Percentiles rank a stretch among this genome's conserved stretches.
Conservation (phyloP, 2,888 invertebrate genomes). For the Pyrochroa serraticornis region DNA sequence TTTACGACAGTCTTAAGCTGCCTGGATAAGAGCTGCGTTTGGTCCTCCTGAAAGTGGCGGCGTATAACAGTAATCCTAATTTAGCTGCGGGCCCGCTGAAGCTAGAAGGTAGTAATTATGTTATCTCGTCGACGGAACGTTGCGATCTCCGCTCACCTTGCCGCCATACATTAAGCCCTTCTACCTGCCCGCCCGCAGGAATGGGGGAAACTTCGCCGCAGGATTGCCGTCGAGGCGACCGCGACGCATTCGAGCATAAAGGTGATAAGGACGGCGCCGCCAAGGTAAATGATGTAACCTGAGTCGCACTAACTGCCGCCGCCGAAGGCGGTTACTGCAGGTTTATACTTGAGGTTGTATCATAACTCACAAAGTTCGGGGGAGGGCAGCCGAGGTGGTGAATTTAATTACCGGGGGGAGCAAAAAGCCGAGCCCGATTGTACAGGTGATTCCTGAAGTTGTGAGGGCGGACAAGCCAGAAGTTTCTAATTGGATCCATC, state of each 20-base stretch:
- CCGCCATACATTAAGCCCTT: constrained; percentile 49
- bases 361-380: constrained; percentile 10
- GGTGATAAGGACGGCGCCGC: constrained; percentile 55
- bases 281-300: constrained; percentile 47
- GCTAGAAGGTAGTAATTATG: constrained; percentile 45
- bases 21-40: constrained; percentile 37
- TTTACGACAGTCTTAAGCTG: constrained; percentile 40
- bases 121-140: constrained; percentile 48
- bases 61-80: constrained; percentile 50
- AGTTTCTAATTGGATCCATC: too few species aligned
- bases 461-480: too few species aligned
- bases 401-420: constrained; percentile 15
- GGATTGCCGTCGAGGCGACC: constrained; percentile 46
- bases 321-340: too few species aligned
- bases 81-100: constrained; percentile 44
- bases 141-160: constrained; percentile 50
- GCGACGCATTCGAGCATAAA: constrained; percentile 54
- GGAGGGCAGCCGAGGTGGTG: not conserved
- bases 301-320: constrained; percentile 5
- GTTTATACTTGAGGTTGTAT: not conserved
- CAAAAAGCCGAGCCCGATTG: too few species aligned
- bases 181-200: constrained; percentile 48
- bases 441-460: too few species aligned
- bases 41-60: constrained; percentile 25
- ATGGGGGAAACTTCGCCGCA: constrained; percentile 49